phyloP scores from a whole-genome alignment of 2,113 vertebrate genomes.

The Scolopax mira region DNA sequence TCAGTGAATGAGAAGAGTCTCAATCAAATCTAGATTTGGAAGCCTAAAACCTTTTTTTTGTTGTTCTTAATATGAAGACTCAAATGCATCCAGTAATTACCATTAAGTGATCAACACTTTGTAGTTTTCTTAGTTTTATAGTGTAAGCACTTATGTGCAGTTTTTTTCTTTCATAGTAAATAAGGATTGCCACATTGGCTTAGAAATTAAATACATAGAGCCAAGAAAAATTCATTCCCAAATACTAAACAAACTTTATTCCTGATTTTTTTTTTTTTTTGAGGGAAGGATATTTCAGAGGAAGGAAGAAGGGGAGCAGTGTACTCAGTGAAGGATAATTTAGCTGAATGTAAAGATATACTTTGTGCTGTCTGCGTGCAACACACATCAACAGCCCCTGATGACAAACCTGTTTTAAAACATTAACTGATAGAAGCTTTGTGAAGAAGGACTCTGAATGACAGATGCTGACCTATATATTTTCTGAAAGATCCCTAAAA shows the following conservation, averaged over 20 bases:
- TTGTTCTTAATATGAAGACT: not conserved
- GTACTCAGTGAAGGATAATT: not conserved
- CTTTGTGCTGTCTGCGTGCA: not conserved
- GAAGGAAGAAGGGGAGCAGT: not conserved
- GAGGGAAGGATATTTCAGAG: not conserved
- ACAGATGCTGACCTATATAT: constrained; percentile 65
- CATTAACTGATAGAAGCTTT: not conserved
- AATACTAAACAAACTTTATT: not conserved
- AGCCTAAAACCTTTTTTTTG: not conserved
- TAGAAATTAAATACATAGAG: not conserved
- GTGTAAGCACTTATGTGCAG: not conserved
- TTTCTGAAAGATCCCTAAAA: constrained; percentile 37
- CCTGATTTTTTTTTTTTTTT: not conserved
- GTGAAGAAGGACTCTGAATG: constrained; percentile 13
- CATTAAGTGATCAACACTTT: not conserved
- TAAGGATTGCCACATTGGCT: not conserved
- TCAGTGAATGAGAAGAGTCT: not conserved
- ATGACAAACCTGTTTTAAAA: not conserved
- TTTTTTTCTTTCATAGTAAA: not conserved
- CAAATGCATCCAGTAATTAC: not conserved
- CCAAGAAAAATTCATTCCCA: not conserved
- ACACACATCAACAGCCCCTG: not conserved
- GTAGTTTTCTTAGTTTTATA: not conserved
- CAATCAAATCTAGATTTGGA: not conserved
- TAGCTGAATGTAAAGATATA: not conserved